Conservation (phyloP, 2,113 vertebrate genomes). For the Numida meleagris region DNA sequence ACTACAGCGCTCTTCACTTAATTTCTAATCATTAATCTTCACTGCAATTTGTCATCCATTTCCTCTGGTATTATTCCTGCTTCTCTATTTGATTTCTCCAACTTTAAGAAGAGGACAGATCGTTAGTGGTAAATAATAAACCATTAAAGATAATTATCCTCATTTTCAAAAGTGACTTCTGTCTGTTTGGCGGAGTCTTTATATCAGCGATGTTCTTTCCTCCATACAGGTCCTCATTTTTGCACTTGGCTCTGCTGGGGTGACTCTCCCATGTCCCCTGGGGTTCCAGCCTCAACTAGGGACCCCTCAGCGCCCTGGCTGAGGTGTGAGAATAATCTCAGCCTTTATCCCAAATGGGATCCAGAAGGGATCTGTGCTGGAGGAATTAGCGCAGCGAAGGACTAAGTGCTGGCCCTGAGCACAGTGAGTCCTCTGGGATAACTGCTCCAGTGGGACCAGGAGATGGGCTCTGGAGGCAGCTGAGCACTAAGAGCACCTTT, state of each 20-base stretch:
- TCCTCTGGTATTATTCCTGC: neutral
- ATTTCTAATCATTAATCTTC: neutral
- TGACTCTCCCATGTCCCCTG: neutral
- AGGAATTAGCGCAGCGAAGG: neutral
- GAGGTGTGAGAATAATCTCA: neutral
- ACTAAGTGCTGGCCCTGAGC: neutral
- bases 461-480: neutral
- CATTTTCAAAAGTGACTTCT: neutral
- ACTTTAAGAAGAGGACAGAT: neutral
- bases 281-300: neutral
- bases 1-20: neutral
- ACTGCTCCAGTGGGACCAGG: neutral
- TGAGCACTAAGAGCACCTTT: rapidly evolving
- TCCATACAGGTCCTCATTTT: rapidly evolving
- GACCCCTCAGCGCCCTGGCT: neutral
- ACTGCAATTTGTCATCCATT: neutral
- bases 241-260: neutral
- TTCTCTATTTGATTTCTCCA: neutral
- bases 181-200: neutral
- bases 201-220: neutral
- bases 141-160: neutral
- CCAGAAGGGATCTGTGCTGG: neutral
- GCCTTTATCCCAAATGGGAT: neutral
- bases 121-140: neutral
- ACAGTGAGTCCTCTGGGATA: neutral